phyloP scores from a whole-genome alignment of 2,113 vertebrate genomes.

The Cynocephalus volans region DNA sequence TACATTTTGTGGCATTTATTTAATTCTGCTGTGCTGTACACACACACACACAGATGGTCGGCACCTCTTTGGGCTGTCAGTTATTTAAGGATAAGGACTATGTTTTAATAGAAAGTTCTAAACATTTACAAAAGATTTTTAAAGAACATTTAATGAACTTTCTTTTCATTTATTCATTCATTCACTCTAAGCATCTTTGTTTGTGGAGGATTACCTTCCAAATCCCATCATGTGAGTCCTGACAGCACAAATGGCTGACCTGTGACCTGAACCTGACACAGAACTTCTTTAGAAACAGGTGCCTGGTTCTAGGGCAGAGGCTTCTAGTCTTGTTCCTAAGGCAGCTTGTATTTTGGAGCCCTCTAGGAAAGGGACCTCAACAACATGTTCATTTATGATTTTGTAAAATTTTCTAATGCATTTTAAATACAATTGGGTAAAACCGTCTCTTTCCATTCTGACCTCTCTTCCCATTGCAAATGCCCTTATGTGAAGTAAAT shows the following conservation, averaged over 20 bases:
- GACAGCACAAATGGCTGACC: not conserved
- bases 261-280: not conserved
- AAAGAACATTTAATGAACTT: too few relatives aligned
- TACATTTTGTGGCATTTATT: not conserved
- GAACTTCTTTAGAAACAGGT: accelerated
- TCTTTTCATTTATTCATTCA: not conserved
- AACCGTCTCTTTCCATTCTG: not conserved
- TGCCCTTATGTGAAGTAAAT: not conserved
- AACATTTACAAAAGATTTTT: too few relatives aligned
- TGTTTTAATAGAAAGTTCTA: accelerated
- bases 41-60: not conserved
- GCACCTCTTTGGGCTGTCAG: not conserved
- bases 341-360: not conserved
- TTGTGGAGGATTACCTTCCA: not conserved
- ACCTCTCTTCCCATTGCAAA: not conserved
- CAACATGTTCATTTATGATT: not conserved
- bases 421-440: not conserved
- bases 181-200: not conserved
- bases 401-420: not conserved
- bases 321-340: not conserved
- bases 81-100: not conserved
- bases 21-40: not conserved
- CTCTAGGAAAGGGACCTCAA: too few relatives aligned
- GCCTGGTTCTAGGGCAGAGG: not conserved
- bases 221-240: not conserved